Base-by-base conservation (phyloP, 2,113 vertebrate species). In the Callionymus lyra region DNA sequence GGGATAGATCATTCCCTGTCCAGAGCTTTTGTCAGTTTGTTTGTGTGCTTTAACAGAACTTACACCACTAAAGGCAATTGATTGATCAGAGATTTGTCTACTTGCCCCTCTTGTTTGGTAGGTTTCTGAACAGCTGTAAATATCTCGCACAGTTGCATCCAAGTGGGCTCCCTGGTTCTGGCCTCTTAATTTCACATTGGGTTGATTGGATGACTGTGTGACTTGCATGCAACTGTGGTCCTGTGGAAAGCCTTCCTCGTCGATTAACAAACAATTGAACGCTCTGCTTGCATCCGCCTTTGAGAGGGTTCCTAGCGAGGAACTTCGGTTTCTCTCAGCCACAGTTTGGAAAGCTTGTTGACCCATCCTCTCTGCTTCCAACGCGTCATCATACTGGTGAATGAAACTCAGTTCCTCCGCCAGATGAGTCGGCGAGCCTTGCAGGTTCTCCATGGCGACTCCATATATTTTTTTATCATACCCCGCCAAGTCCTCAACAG, bases 221-320 rank as follows among this genome's bases (percentile, higher is more conserved):
- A 69, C 45, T 31, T 75, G 70, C 32, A 77, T 40, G 9, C 65
- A 43, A 10, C 61, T 76, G 0, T 65, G 59, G 27, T 84, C 74
- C 63, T 87, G 83, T 15, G 85, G 59, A 56, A 77, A 85, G 1
- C 85, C 85, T 10, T 87, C 78, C 48, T 86, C 81, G 12, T 86
- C 84, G 34, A 87, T 87, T 41, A 87, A 54, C 12, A 87, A 66
- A 53, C 83, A 85, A 70, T 67, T 75, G 12, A 83, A 67, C 14
- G 69, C 74, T 27, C 69, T 36, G 17, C 68, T 61, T 4, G 56
- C 10, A 9, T 59, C 64, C 16, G 47, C 59, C 58, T 15, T 71
- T 44, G 56, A 56, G 34, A 53, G 66, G 10, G 76, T 72, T 18
- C n/a, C 52, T 36, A 6, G 34, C 14, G 12, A 12, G 9, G 56